phyloP scores from a whole-genome alignment of 64 coral and sea anemone species.

The Porites lutea region DNA sequence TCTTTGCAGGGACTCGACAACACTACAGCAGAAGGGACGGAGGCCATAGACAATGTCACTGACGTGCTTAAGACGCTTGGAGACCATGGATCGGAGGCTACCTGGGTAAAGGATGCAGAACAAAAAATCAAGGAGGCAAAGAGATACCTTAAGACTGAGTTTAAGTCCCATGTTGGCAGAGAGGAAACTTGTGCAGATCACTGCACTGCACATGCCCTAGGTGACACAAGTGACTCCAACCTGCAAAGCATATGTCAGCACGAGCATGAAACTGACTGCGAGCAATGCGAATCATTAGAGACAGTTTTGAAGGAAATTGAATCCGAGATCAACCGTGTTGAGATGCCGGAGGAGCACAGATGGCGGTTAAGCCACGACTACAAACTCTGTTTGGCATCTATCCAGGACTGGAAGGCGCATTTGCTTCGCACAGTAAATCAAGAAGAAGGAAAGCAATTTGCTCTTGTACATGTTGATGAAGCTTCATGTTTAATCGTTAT shows the following conservation, averaged over 20 bases:
- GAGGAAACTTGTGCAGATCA: constrained; percentile 39
- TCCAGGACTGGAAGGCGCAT: constrained; percentile 54
- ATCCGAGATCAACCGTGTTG: constrained; percentile 21
- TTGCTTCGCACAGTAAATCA: constrained; percentile 14
- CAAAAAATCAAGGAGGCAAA: constrained; percentile 39
- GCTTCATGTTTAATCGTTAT: constrained; percentile 29
- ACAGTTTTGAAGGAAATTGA: constrained; percentile 15
- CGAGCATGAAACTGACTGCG: constrained; percentile 41
- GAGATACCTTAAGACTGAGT: constrained; percentile 69
- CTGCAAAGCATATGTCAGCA: constrained; percentile 36
- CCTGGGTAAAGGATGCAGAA: constrained; percentile 45
- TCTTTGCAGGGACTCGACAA: constrained; percentile 54
- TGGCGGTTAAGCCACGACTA: constrained; percentile 43
- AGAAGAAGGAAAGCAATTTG: constrained; percentile 47
- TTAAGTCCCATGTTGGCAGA: constrained; percentile 42
- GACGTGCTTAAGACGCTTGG: constrained; percentile 33
- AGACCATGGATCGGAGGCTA: constrained; percentile 20
- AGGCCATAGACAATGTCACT: constrained; percentile 63
- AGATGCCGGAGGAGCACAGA: constrained; percentile 37
- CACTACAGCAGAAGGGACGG: constrained; percentile 62
- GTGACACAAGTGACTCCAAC: constrained; percentile 29
- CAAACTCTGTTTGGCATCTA: constrained; percentile 26
- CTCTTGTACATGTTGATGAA: constrained; percentile 1
- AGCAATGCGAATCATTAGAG: constrained; percentile 38
- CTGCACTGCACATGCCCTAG: constrained; percentile 34